Percentiles rank a stretch among this genome's conserved stretches.
Conservation (phyloP, 1,140 invertebrate genomes). For the Mya arenaria region DNA sequence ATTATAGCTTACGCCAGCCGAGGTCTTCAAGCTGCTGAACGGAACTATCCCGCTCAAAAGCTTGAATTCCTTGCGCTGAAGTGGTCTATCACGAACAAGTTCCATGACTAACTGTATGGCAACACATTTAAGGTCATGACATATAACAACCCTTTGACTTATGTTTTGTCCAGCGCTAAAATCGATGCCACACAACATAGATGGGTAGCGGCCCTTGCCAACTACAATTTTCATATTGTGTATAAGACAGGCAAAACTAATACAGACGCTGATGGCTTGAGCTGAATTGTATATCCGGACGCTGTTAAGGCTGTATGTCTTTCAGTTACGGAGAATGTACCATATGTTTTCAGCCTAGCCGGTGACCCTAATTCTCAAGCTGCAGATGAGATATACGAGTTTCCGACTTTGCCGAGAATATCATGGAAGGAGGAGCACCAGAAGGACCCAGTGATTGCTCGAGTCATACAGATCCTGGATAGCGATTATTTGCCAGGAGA, state of each 20-base stretch:
- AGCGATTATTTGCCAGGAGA: neutral
- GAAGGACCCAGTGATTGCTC: neutral
- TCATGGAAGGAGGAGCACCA: neutral
- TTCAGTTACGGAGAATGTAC: neutral
- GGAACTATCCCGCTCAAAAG: constrained; percentile 5
- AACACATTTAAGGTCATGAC: constrained; percentile 19
- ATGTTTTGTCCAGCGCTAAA: constrained; percentile 34
- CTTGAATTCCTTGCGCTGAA: constrained; percentile 11
- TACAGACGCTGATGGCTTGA: constrained; percentile 23
- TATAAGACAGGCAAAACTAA: constrained; percentile 4
- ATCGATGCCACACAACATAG: constrained; percentile 7
- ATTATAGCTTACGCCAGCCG: constrained; percentile 58
- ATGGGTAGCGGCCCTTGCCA: neutral
- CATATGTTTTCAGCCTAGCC: neutral
- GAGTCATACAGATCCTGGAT: neutral
- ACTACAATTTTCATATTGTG: neutral
- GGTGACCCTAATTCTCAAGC: neutral
- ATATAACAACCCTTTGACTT: constrained; percentile 42
- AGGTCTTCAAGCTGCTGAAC: constrained; percentile 19
- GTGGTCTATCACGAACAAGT: constrained; percentile 4
- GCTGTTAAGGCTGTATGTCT: neutral
- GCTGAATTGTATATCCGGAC: neutral
- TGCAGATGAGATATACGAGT: neutral
- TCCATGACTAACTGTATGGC: neutral
- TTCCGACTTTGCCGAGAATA: too few relatives aligned